Percentiles rank a stretch among this genome's conserved stretches.
phyloP scores from a whole-genome alignment of 1,140 invertebrate species.

The Trissolcus basalis region DNA sequence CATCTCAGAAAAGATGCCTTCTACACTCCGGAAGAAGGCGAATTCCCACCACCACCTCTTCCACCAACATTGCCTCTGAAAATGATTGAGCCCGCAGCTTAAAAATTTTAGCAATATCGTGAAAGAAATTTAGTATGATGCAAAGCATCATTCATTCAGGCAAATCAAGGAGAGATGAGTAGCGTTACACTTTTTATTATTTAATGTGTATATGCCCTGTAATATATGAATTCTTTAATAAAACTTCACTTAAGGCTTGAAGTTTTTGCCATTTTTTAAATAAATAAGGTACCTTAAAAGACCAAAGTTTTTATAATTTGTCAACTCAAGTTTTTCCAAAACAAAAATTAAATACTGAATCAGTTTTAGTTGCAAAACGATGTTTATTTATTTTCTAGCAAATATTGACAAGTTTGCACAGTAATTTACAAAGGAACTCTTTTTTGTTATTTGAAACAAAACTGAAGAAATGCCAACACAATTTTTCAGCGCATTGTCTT shows the following conservation, averaged over 20 bases:
- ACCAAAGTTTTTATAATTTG: no score
- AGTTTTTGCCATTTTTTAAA: no score
- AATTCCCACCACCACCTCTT: slow-evolving; percentile 12
- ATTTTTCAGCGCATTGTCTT: background rate
- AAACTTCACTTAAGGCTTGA: background rate
- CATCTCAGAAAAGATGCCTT: slow-evolving; percentile 5
- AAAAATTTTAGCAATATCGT: slow-evolving; percentile 3
- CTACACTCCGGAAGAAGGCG: slow-evolving; percentile 14
- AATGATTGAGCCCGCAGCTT: slow-evolving; percentile 1
- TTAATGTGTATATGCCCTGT: slow-evolving; percentile 29
- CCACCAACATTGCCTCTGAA: slow-evolving; percentile 20
- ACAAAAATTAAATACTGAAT: no score
- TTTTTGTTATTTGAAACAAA: slow-evolving; percentile 8
- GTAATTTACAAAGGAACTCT: slow-evolving; percentile 23
- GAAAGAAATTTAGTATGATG: background rate
- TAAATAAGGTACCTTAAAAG: no score
- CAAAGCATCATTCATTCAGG: background rate
- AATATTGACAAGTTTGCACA: slow-evolving; percentile 34
- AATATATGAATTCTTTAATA: slow-evolving; percentile 38
- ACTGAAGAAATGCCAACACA: background rate
- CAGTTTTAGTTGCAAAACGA: slow-evolving; percentile 41
- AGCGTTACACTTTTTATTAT: slow-evolving; percentile 17
- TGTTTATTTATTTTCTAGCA: slow-evolving; percentile 38
- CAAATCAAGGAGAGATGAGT: background rate
- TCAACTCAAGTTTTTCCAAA: no score